Evolutionary conservation across 2,797 vertebrate species (phyloP), one percentile per base, ranked within the genome.

Genomic region (Rhinophrynus dorsalis): DNA sequence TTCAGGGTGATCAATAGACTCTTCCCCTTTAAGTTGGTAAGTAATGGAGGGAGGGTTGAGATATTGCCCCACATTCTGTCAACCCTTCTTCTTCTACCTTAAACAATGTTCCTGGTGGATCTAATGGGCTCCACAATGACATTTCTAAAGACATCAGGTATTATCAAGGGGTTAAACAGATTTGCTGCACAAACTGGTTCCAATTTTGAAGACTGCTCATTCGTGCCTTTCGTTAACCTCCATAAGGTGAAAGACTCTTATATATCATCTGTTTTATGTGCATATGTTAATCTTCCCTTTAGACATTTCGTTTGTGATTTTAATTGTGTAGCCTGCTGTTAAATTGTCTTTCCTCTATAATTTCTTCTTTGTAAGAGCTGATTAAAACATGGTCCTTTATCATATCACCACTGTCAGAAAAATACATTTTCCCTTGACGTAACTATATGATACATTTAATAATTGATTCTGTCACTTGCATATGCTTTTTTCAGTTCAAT

Each of bases 341-440:
- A 68, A 44, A 50, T 38, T 38, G 29, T 58, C 42, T 59, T 24
- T 40, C 9, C 8, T 7, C 42, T 38, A 21, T 20, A 42, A 68
- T 27, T 48, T 59, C 40, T 29, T 59, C 12, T 50, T 57, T 18
- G 55, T 58, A 50, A 18, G 27, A 38, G 32, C 32, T 68, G 65
- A 58, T 68, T 68, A 59, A 68, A 58, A 68, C 50, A 20, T 67
- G 64, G 17, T 20, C 32, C 55, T 68, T 59, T 59, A 59, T 59
- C 54, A 48, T 27, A 59, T 67, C 32, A 18, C 42, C 12, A 20
- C 40, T 68, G 55, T 35, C 55, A 29, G 47, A 23, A 58, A 50
- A 57, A 50, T 11, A 38, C 33, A 35, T 67, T 54, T 30, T 21
- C 30, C 40, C 17, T 42, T 40, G 29, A 18, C 12, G 6, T n/a